Conservation (phyloP, 2,797 vertebrate species). For the Acipenser transmontanus region DNA sequence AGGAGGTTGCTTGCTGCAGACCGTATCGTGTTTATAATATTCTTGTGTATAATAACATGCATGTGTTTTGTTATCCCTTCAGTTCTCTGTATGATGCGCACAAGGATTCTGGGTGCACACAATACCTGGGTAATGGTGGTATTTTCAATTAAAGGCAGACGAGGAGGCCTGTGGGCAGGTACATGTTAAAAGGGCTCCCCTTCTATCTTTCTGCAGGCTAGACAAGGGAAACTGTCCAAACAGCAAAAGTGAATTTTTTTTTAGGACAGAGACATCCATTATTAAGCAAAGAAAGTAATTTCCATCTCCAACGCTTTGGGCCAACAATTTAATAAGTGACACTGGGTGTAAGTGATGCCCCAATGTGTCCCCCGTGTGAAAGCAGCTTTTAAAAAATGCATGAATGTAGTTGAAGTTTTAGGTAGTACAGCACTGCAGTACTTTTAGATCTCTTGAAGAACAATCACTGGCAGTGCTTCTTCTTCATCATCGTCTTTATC, state of each 20-base stretch:
- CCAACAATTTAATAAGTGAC: constrained; percentile 68
- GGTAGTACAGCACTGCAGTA: constrained; percentile 50
- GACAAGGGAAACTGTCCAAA: constrained; percentile 39
- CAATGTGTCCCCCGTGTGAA: constrained; percentile 41
- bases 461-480: no score
- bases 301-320: constrained; percentile 64
- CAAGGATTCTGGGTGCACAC: no score
- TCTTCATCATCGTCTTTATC: no score
- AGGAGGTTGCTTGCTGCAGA: no score
- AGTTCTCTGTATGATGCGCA: no score
- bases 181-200: constrained; percentile 21
- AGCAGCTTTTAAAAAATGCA: constrained; percentile 63
- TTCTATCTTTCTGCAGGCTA: constrained; percentile 31
- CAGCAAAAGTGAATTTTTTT: constrained; percentile 55
- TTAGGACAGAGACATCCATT: constrained; percentile 59
- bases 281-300: constrained; percentile 63
- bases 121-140: constrained; percentile 1
- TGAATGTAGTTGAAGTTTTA: constrained; percentile 68
- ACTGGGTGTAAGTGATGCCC: constrained; percentile 27
- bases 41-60: no score
- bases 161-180: constrained; percentile 17
- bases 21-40: no score
- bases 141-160: constrained; percentile 28
- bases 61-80: no score
- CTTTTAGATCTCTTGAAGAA: no score